Evolutionary conservation across 1,140 invertebrate species (phyloP).

Genomic region (Odontomachus brunneus): DNA sequence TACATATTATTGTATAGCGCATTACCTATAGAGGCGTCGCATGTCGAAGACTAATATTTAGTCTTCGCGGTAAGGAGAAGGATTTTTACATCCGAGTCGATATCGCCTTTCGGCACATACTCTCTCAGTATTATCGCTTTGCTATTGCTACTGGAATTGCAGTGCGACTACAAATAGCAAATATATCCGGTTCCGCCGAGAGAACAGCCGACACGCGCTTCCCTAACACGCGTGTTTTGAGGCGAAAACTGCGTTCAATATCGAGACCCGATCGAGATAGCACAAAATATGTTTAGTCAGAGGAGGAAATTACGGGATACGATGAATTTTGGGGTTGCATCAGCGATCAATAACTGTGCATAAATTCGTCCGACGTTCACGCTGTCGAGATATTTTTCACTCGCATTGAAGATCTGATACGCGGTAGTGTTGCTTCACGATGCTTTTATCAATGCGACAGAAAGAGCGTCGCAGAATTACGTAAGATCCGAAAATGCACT

Average conservation of each 20-base stretch:
- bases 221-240: background rate
- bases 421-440: background rate
- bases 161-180: background rate
- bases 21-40: conserved; percentile 28
- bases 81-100: conserved; percentile 38
- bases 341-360: conserved; percentile 10
- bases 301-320: background rate
- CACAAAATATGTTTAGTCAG: conserved; percentile 11
- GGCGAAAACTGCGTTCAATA: conserved; percentile 27
- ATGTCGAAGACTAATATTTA: conserved; percentile 77
- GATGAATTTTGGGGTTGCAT: background rate
- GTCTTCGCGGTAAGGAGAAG: conserved; percentile 61
- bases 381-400: conserved; percentile 5
- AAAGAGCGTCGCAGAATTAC: background rate
- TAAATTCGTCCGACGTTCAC: conserved; percentile 4
- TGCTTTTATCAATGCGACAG: background rate
- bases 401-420: background rate
- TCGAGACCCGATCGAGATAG: conserved; percentile 27
- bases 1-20: conserved; percentile 54
- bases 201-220: conserved; percentile 2
- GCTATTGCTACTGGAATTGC: conserved; percentile 15
- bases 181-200: conserved; percentile 19
- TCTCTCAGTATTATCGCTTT: conserved; percentile 60
- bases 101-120: conserved; percentile 51
- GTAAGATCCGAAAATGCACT: background rate